phyloP scores from a whole-genome alignment of 2,113 vertebrate genomes.

The Hylia prasina region DNA sequence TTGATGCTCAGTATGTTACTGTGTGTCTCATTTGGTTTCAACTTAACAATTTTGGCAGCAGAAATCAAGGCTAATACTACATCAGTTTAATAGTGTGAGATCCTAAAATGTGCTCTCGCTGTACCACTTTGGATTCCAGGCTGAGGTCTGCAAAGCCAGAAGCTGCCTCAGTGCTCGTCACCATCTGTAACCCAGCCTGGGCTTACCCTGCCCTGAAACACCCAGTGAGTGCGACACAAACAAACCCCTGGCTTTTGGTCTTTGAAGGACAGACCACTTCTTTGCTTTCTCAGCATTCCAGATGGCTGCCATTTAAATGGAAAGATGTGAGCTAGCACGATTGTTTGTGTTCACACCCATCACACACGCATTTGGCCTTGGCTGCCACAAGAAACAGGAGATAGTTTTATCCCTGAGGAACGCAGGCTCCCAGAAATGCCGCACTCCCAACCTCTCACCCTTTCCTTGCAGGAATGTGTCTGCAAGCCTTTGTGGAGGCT shows the following conservation, averaged over 20 bases:
- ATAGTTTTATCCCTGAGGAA: accelerated
- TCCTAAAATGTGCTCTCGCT: not conserved
- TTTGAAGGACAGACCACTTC: not conserved
- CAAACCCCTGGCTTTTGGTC: not conserved
- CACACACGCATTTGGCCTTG: not conserved
- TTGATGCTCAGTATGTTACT: not conserved
- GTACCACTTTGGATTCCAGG: not conserved
- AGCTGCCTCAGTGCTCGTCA: not conserved
- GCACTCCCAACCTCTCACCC: not conserved
- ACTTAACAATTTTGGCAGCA: not conserved
- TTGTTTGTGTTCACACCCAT: not conserved
- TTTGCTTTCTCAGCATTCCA: not conserved
- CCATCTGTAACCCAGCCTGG: not conserved
- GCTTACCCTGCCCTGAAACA: not conserved
- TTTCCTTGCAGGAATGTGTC: constrained; percentile 84
- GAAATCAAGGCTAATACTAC: not conserved
- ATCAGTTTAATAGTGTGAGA: not conserved
- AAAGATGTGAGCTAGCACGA: not conserved
- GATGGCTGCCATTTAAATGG: not conserved
- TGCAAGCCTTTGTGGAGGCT: constrained; percentile 91
- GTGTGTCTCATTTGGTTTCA: not conserved
- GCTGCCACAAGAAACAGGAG: not conserved
- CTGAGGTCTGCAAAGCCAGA: not conserved
- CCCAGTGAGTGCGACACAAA: not conserved
- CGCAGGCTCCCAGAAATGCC: not conserved